Conservation (phyloP, 2,888 invertebrate genomes). For the Fragum fragum region DNA sequence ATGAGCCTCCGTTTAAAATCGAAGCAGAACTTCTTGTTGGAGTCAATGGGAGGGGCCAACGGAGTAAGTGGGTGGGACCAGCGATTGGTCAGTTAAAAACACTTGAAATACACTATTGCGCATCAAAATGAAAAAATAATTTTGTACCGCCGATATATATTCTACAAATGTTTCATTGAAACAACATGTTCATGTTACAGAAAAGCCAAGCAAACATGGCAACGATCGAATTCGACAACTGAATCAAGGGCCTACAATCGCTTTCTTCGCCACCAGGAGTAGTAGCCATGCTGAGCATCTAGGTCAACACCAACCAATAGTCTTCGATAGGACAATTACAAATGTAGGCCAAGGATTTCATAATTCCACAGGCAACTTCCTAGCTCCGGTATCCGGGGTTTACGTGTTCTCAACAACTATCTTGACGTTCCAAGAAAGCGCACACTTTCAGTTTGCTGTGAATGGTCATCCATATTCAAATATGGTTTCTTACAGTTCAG, state of each 20-base stretch:
- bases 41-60: no score
- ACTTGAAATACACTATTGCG: no score
- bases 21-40: no score
- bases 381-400: conserved; percentile 3
- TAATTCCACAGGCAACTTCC: background rate
- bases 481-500: background rate
- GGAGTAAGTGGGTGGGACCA: no score
- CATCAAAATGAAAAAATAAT: no score
- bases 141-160: no score
- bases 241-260: background rate
- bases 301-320: background rate
- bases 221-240: background rate
- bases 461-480: background rate
- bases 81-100: no score
- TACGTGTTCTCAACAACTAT: conserved; percentile 18
- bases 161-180: no score
- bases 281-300: conserved; percentile 1
- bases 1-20: no score
- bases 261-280: conserved; percentile 3
- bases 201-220: background rate
- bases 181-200: background rate
- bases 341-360: conserved; percentile 14
- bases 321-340: conserved; percentile 10
- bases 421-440: background rate
- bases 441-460: background rate